Percentiles rank a stretch among this genome's conserved stretches.
Evolutionary conservation across 2,113 vertebrate genomes (phyloP).

Genomic region (zebrafish (Danio rerio)): GRCz12tu NC_133177.1:53427501-53428000

Average conservation of each 20-base stretch:
- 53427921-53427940: conserved; percentile 22
- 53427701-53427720: conserved; percentile 41
- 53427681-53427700: conserved; percentile 3
- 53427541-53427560: conserved; percentile 43
- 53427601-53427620: conserved; percentile 31
- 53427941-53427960: conserved; percentile 51
- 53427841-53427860: conserved; percentile 45
- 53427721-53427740: conserved; percentile 28
- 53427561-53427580: conserved; percentile 10
- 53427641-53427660: conserved; percentile 22
- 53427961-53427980: conserved; percentile 30
- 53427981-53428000: conserved; percentile 52
- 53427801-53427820: conserved; percentile 3
- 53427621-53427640: conserved; percentile 45
- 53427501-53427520: conserved; percentile 51
- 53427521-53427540: conserved; percentile 52
- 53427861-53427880: conserved; percentile 41
- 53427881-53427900: conserved; percentile 43
- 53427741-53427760: conserved; percentile 52
- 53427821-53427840: neutral
- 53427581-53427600: conserved; percentile 43
- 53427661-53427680: conserved; percentile 31
- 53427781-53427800: conserved; percentile 15
- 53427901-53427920: conserved; percentile 33
- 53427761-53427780: conserved; percentile 46